Evolutionary conservation across 1,140 invertebrate genomes (phyloP).

Genomic region (Megalonaias nervosa): DNA sequence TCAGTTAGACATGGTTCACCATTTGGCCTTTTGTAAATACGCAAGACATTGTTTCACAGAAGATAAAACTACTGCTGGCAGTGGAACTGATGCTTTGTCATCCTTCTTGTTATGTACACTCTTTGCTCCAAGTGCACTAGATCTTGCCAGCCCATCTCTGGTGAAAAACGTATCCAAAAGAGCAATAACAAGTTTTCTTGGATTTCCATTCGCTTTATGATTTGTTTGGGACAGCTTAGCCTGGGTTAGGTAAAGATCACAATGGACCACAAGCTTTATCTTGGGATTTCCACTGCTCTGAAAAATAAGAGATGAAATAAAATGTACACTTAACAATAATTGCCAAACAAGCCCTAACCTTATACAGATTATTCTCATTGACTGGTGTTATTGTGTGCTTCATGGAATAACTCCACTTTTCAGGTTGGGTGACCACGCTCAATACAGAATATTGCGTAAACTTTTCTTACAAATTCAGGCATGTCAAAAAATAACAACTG

Average conservation of each 20-base stretch:
- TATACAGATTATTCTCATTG: too few species aligned
- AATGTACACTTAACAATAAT: too few species aligned
- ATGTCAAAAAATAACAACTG: too few species aligned
- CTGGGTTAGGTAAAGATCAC: background rate
- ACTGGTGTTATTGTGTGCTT: too few species aligned
- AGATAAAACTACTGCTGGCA: background rate
- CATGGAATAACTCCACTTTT: too few species aligned
- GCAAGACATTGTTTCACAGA: background rate
- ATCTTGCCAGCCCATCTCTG: background rate
- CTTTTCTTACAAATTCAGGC: too few species aligned
- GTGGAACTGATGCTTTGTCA: background rate
- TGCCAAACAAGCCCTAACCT: too few species aligned
- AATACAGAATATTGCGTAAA: too few species aligned
- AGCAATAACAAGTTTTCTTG: background rate
- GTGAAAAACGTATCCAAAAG: background rate
- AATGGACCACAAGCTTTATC: background rate
- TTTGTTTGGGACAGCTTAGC: background rate
- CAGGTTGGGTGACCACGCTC: too few species aligned
- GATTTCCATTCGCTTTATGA: slow-evolving; percentile 3
- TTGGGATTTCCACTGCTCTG: background rate
- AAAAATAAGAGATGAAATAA: background rate
- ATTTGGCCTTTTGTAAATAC: background rate
- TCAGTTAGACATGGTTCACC: background rate
- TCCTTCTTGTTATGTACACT: background rate
- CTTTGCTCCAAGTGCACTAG: background rate